These are phyloP conservation scores for Leptatherina wallacei DNA, from an alignment of 2,797 vertebrate genomes.

Conservation along the genomic window DNA sequence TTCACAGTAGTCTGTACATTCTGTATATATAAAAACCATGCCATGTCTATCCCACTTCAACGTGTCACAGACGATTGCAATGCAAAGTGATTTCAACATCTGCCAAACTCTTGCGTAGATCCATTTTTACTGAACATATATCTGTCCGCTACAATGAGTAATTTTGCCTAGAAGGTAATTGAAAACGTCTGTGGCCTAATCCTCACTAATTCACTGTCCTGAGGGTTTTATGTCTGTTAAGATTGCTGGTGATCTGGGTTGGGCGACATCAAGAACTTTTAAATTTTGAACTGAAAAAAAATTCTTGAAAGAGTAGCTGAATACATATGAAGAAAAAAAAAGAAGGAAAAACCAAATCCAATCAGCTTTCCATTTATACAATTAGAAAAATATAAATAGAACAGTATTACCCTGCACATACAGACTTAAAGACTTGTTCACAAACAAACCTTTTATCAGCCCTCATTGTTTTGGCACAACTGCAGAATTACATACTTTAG, in stretches of 20 bases:
- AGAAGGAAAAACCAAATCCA: not conserved
- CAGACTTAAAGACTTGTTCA: conserved; percentile 14
- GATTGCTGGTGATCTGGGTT: not conserved
- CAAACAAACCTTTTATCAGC: conserved; percentile 11
- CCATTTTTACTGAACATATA: conserved; percentile 1
- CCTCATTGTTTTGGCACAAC: not conserved
- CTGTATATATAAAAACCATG: conserved; percentile 6
- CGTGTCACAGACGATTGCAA: not conserved
- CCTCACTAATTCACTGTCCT: not conserved
- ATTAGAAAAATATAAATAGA: not conserved
- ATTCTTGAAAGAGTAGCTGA: not conserved
- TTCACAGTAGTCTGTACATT: conserved; percentile 30
- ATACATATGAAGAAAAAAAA: conserved; percentile 3
- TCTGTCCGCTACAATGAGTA: not conserved
- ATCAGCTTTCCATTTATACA: not conserved
- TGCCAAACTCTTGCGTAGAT: conserved; percentile 12
- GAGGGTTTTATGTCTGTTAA: not conserved
- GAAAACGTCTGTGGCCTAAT: not conserved
- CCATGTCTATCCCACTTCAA: conserved; percentile 6
- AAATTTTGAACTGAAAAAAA: not conserved
- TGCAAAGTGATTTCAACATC: not conserved
- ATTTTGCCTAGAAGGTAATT: not conserved
- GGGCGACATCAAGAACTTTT: not conserved
- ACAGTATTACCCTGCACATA: not conserved
- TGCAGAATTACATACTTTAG: conserved; percentile 28